phyloP scores from a whole-genome alignment of 1,140 invertebrate species.

The Dreissena polymorpha region DNA sequence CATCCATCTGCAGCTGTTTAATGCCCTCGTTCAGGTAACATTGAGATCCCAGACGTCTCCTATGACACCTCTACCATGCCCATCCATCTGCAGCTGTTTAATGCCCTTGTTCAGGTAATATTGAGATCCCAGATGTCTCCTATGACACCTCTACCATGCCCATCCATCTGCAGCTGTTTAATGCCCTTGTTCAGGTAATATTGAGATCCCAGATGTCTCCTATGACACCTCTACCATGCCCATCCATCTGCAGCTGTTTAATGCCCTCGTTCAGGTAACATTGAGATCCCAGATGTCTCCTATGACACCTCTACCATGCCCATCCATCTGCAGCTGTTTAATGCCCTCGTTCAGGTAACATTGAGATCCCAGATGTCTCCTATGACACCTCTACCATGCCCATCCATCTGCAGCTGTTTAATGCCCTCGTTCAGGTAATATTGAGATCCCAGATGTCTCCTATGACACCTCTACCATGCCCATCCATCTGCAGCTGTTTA shows the following conservation, averaged over 20 bases:
- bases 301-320: conserved; percentile 91
- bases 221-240: conserved; percentile 91
- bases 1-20: conserved; percentile 94
- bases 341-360: conserved; percentile 91
- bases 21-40: conserved; percentile 91
- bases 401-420: conserved; percentile 94
- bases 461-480: conserved; percentile 91
- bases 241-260: conserved; percentile 94
- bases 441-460: conserved; percentile 61
- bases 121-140: conserved; percentile 61
- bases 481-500: conserved; percentile 94
- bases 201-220: conserved; percentile 61
- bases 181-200: conserved; percentile 92
- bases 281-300: conserved; percentile 61
- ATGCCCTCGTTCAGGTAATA: conserved; percentile 92
- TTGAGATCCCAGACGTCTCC: conserved; percentile 61
- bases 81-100: conserved; percentile 94
- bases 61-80: conserved; percentile 91
- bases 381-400: conserved; percentile 91
- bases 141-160: conserved; percentile 91
- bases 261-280: conserved; percentile 91
- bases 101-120: conserved; percentile 92
- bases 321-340: conserved; percentile 94
- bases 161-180: conserved; percentile 94
- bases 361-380: conserved; percentile 61